Base-by-base conservation (phyloP, 2,113 vertebrate species). In the Hippocampus comes region DNA sequence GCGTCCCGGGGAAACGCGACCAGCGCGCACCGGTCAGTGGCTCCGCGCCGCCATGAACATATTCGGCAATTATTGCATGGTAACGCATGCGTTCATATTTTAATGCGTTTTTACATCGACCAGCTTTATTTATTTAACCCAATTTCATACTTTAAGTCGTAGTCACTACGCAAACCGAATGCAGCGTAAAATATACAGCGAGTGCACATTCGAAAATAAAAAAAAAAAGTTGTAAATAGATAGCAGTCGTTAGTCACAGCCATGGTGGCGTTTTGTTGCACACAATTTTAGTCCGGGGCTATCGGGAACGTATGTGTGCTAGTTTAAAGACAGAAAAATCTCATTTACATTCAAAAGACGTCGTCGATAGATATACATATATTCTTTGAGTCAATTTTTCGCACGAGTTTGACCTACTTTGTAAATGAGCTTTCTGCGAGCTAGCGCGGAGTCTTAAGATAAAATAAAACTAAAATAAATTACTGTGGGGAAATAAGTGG, bases 141-240 rank as follows among this genome's bases (percentile, higher is more conserved):
- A 49, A 73, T 79, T 80, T 4, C 73, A 73, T 69, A 27, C 9
- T 56, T 59, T 43, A 51, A 9, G 21, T 56, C 23, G 53, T 23
- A 56, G 21, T 56, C 21, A 56, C 9, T 12, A n/a, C 53, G 53
- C 21, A 56, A 56, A 23, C 55, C 72, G 18, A 1, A 57, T 78
- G 82, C 82, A 21, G 14, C 21, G n/a, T 66, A 4, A 46, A 23
- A 38, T 65, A 17, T 46, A 86, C 89, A 73, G 76, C 78, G 84
- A 89, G 88, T 90, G 88, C 88, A 89, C 55, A 89, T 88, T 85
- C 89, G 78, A 82, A 88, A 83, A 80, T 48, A 89, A 89, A 89
- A 88, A 90, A 90, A 87, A 89, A 89, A 91, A 84, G 87, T 74
- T 85, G 80, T 66, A 63, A 75, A 78, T 83, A 85, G 77, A 79